Base-by-base conservation (phyloP, 2,113 vertebrate species). In the Psophia crepitans region DNA sequence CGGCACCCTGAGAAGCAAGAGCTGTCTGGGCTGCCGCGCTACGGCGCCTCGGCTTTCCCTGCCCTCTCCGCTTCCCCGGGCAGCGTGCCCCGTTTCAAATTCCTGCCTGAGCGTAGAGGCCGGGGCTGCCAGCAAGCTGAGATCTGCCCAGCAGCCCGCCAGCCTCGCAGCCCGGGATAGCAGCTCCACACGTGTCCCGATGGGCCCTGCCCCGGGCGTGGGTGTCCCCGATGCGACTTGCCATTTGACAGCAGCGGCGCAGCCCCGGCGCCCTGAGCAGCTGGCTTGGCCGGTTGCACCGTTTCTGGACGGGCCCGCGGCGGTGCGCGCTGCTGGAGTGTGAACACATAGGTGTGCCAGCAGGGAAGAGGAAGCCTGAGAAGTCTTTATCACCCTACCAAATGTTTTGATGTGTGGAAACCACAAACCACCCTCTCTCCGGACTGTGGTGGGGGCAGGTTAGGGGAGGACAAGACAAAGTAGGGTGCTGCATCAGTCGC, bases 361-460 rank as follows among this genome's bases (percentile, higher is more conserved):
- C 24, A 63, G 70, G 63, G 49, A 23, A 77, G 57, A 63, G 87
- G n/a, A 76, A 81, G 21, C 18, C 10, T 6, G 9, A 21, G 32
- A n/a, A 49, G 63, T 22, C 57, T 71, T 79, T 14, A 39, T 71
- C 56, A 26, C 30, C 35, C 35, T 57, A 27, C 54, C 23, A 66
- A 51, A n/a, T 39, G 8, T 75, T 57, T 53, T 86, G 27, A 28
- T 66, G 37, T 13, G 4, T 44, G 57, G 37, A 79, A 70, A 35
- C 15, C 41, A 66, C 20, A 28, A 12, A 8, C 19, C 9, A 48
- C 13, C 32, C 54, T 37, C 71, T 46, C 46, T 66, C 41, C 56
- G 43, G 43, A 10, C 46, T 21, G 0, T 0, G 0, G 6, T 46
- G 23, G 17, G n/a, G 71, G 27, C 56, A 28, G 39, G 12, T 30